Conservation (phyloP, 2,113 vertebrate species). For the Epinephelus lanceolatus region DNA sequence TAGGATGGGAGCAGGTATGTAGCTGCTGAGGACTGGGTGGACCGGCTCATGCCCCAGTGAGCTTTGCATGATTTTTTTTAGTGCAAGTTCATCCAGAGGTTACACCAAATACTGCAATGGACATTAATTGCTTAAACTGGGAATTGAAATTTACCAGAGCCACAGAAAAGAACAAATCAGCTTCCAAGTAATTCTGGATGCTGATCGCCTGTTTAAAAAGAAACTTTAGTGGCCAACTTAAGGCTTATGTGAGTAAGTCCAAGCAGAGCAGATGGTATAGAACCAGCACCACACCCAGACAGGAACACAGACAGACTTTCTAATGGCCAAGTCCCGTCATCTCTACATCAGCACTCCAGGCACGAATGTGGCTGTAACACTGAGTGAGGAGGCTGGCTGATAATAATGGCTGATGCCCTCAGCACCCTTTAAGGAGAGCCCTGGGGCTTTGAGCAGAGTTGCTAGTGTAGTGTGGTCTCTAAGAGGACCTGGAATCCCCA, state of each 20-base stretch:
- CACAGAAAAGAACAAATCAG: conserved; percentile 5
- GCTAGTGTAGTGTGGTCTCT: background rate
- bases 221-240: background rate
- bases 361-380: background rate
- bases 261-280: background rate
- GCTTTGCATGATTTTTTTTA: background rate
- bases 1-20: conserved; percentile 19
- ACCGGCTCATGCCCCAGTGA: background rate
- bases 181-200: background rate
- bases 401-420: background rate
- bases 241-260: background rate
- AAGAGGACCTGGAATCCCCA: background rate
- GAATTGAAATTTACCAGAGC: background rate
- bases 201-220: background rate
- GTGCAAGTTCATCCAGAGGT: conserved; percentile 8
- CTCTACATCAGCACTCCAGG: background rate
- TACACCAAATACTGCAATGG: background rate
- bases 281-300: background rate
- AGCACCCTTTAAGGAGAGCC: conserved; percentile 10
- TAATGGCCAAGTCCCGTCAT: background rate
- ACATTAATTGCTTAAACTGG: conserved; percentile 14
- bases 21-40: conserved; percentile 9
- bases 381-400: background rate
- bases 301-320: background rate
- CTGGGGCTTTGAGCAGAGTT: background rate